phyloP scores from a whole-genome alignment of 1,140 invertebrate genomes.

The Caenorhabditis tropicalis region DNA sequence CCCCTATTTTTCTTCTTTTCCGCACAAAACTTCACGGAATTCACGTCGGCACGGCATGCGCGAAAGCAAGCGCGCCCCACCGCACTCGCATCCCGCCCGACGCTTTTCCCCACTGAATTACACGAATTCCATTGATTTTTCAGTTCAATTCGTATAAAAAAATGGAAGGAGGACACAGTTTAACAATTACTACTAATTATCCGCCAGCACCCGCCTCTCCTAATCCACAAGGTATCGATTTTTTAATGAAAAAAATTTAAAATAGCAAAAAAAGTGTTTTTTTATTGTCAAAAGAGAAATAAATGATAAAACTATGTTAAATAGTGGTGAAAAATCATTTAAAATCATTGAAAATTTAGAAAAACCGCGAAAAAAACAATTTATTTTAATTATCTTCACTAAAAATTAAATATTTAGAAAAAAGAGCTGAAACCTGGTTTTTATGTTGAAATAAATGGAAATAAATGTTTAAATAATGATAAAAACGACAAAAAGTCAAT shows the following conservation, averaged over 20 bases:
- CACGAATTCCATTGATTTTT: background rate
- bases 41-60: background rate
- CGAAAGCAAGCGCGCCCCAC: background rate
- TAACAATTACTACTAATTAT: slow-evolving; percentile 1
- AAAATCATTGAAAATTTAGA: no score
- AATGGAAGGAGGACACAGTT: background rate
- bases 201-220: background rate
- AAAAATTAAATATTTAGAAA: no score
- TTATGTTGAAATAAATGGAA: no score
- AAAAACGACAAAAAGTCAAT: no score
- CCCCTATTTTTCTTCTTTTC: background rate
- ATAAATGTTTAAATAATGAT: no score
- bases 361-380: no score
- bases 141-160: no score
- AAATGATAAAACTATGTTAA: background rate
- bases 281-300: background rate
- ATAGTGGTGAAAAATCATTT: no score
- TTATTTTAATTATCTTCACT: no score
- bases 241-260: no score
- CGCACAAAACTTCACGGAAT: background rate
- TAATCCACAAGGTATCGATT: slow-evolving; percentile 11
- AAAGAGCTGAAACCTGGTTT: no score
- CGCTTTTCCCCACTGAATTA: background rate
- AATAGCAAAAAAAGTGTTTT: no score
- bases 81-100: background rate